Evolutionary conservation across 2,888 invertebrate genomes (phyloP).

Genomic region (Neoitamus cyanurus): DNA sequence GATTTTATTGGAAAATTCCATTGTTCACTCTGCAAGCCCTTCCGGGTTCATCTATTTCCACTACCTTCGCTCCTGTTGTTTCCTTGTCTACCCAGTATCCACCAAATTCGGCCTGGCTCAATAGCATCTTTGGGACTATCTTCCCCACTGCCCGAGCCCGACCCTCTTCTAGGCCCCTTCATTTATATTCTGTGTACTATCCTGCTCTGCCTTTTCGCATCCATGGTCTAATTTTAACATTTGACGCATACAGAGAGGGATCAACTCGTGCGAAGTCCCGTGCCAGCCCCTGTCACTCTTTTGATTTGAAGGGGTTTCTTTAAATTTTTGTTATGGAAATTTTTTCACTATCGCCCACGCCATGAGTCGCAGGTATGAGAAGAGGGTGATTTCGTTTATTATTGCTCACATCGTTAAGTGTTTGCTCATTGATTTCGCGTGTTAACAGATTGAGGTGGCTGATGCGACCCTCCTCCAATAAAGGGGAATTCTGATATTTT

Average conservation of each 20-base stretch:
- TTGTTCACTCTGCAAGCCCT: not conserved
- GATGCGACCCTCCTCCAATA: not conserved
- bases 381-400: not conserved
- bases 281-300: not conserved
- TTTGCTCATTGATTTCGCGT: not conserved
- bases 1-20: slow-evolving; percentile 29
- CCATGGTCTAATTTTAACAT: not conserved
- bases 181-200: slow-evolving; percentile 4
- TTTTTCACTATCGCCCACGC: not conserved
- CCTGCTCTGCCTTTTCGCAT: slow-evolving; percentile 3
- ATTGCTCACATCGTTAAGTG: not conserved
- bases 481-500: not conserved
- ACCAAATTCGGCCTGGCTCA: not conserved
- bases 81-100: not conserved
- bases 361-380: not conserved
- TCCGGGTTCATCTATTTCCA: not conserved
- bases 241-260: slow-evolving; percentile 1
- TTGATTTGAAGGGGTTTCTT: not conserved
- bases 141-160: not conserved
- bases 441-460: not conserved
- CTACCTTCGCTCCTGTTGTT: not conserved
- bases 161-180: not conserved
- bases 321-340: not conserved
- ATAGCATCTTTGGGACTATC: not conserved
- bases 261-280: not conserved